Percentiles rank a stretch among this genome's conserved stretches.
phyloP scores from a whole-genome alignment of 2,888 invertebrate species.

The Lumbricus terrestris region DNA sequence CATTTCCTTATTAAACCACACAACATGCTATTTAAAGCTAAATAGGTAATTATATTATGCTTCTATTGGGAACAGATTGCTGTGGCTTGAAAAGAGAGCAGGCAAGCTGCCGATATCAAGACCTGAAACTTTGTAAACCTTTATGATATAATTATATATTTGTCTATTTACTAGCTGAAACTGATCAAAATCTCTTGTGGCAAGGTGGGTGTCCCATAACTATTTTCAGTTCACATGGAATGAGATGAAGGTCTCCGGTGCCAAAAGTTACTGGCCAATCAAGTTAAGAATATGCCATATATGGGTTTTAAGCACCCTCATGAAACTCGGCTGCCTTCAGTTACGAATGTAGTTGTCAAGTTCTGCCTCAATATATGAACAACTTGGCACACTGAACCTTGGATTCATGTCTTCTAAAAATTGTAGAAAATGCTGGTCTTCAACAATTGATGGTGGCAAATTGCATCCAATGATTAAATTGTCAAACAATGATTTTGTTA shows the following conservation, averaged over 20 bases:
- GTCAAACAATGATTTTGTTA: neutral
- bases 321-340: neutral
- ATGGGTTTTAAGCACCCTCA: neutral
- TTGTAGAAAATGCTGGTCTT: neutral
- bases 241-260: neutral
- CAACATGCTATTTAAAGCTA: too few relatives aligned
- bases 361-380: neutral
- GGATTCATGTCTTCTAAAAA: constrained; percentile 3
- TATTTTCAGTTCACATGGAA: neutral
- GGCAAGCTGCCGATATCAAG: too few relatives aligned
- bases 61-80: too few relatives aligned
- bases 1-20: too few relatives aligned
- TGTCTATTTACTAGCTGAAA: neutral
- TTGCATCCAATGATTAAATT: constrained; percentile 3
- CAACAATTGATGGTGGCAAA: neutral
- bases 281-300: too few relatives aligned
- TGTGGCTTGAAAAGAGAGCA: too few relatives aligned
- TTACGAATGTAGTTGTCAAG: neutral
- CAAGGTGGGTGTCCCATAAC: neutral
- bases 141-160: neutral
- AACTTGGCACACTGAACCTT: neutral
- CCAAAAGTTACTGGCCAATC: neutral
- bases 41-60: too few relatives aligned
- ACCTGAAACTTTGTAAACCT: neutral
- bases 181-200: neutral